These are phyloP conservation scores for Rattus norvegicus DNA, from an alignment of 2,113 vertebrate genomes.

Conservation along the genomic window GRCr8 NC_086024.1:90667001-90667500, in stretches of 20 bases:
- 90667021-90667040: background rate
- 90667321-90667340: background rate
- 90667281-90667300: background rate
- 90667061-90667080: background rate
- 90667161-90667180: background rate
- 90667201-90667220: background rate
- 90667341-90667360: background rate
- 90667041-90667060: background rate
- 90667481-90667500: background rate
- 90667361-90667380: background rate
- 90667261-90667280: background rate
- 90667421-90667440: background rate
- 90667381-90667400: background rate
- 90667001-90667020: background rate
- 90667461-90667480: background rate
- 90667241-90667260: background rate
- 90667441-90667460: background rate
- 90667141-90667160: constrained; percentile 1
- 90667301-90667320: constrained; percentile 7
- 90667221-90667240: background rate
- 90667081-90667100: background rate
- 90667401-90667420: background rate
- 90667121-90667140: background rate
- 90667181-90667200: background rate
- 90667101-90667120: background rate